These are phyloP conservation scores for Anadara kagoshimensis DNA, from an alignment of 1,140 invertebrate species.

Conservation along the genomic window DNA sequence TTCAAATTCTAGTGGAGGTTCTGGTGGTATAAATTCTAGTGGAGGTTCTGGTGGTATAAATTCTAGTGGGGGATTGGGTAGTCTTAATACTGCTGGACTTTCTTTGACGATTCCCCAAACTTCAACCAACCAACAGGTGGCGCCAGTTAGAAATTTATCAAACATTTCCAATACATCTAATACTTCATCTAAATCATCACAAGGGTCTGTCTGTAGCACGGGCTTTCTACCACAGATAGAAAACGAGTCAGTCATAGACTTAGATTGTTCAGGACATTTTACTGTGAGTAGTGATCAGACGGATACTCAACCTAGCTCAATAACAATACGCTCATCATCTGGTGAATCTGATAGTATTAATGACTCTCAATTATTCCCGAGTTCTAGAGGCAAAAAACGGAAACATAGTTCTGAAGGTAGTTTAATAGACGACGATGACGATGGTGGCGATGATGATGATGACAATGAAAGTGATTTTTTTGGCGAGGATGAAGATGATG, in stretches of 20 bases:
- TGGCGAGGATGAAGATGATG: conserved; percentile 22
- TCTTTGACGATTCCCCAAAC: too few species aligned
- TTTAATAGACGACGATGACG: conserved; percentile 3
- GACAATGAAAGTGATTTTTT: conserved; percentile 5
- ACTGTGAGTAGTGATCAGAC: conserved; percentile 18
- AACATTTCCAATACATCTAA: conserved; percentile 51
- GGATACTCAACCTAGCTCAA: conserved; percentile 14
- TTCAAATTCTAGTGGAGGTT: conserved; percentile 61
- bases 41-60: conserved; percentile 18
- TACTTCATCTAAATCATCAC: conserved; percentile 60
- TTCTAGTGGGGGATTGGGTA: conserved; percentile 1
- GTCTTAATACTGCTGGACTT: conserved; percentile 9
- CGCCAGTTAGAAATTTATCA: conserved; percentile 39
- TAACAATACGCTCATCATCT: conserved; percentile 21
- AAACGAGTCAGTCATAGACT: conserved; percentile 24
- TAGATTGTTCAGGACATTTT: conserved; percentile 37
- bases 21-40: conserved; percentile 47
- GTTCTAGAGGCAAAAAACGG: conserved; percentile 47
- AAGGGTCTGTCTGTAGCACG: conserved; percentile 61
- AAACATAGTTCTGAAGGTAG: conserved; percentile 38
- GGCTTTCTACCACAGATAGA: not conserved
- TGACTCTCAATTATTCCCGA: conserved; percentile 30
- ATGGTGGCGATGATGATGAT: not conserved
- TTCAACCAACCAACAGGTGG: conserved; percentile 13
- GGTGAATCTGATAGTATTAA: conserved; percentile 24